A percentile compares a stretch with the other conserved stretches of the same genome.
These are phyloP conservation scores for Threskiornis aethiopicus DNA, from an alignment of 2,797 vertebrate genomes.

Conservation along the genomic window DNA sequence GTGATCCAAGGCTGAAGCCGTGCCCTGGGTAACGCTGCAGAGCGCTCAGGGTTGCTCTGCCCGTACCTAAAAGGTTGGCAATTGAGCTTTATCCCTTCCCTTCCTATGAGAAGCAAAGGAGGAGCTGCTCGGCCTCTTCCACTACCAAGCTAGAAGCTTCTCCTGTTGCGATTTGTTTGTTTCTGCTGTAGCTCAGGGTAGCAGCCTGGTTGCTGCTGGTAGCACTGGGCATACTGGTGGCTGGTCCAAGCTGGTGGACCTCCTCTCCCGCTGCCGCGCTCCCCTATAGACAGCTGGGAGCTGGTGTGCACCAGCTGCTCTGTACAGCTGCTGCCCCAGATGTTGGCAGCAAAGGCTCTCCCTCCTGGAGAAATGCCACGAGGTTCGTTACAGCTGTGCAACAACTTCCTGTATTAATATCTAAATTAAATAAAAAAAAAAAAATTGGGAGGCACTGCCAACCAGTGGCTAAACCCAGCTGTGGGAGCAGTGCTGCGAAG, in stretches of 20 bases:
- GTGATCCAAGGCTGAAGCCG: background rate
- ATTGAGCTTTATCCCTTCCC: background rate
- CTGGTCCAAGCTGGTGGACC: background rate
- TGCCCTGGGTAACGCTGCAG: background rate
- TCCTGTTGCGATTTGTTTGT: background rate
- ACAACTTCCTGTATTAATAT: background rate
- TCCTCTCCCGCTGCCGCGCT: background rate
- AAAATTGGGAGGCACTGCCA: background rate
- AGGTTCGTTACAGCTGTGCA: background rate
- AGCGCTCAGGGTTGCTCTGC: background rate
- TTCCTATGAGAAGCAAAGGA: background rate
- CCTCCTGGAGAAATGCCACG: background rate
- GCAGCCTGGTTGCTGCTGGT: background rate
- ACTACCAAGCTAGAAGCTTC: background rate
- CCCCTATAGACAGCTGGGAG: background rate
- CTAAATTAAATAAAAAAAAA: background rate
- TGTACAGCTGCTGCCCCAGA: background rate
- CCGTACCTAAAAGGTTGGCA: background rate
- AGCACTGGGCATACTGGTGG: background rate
- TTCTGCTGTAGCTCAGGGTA: background rate
- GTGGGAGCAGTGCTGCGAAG: background rate
- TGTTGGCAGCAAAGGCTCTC: background rate
- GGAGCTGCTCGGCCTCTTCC: background rate
- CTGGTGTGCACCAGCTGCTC: slow-evolving; percentile 5
- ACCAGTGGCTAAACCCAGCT: background rate